Percentiles rank a stretch among this genome's conserved stretches.
phyloP scores from a whole-genome alignment of 2,113 vertebrate species.

The Perca schrenkii region DNA sequence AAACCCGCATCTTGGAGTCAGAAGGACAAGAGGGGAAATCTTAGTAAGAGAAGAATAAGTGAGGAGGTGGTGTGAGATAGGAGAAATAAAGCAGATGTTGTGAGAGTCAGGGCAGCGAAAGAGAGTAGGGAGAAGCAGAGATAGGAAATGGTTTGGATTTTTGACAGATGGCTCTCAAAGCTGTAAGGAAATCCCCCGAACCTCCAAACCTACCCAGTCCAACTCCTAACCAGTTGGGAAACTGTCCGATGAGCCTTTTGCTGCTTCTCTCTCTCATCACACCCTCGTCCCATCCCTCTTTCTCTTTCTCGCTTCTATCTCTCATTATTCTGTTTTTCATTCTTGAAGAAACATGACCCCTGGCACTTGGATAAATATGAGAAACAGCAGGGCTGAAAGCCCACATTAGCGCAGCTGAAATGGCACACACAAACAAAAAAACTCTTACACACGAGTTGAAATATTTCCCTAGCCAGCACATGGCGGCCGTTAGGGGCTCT shows the following conservation, averaged over 20 bases:
- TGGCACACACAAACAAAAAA: background rate
- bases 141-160: constrained; percentile 83
- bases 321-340: constrained; percentile 36
- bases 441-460: constrained; percentile 54
- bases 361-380: constrained; percentile 41
- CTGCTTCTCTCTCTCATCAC: constrained; percentile 16
- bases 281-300: background rate
- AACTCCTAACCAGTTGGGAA: constrained; percentile 41
- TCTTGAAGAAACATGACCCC: constrained; percentile 38
- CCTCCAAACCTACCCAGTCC: constrained; percentile 55
- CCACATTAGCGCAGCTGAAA: constrained; percentile 25
- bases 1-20: background rate
- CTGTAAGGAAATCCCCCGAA: constrained; percentile 75
- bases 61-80: constrained; percentile 34
- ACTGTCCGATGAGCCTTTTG: constrained; percentile 37
- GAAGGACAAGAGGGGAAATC: constrained; percentile 9
- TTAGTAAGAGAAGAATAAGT: constrained; percentile 9
- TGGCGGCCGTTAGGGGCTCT: constrained; percentile 65
- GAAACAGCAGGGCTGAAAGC: constrained; percentile 10
- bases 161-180: constrained; percentile 78
- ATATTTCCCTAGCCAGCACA: constrained; percentile 64
- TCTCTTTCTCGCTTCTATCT: background rate
- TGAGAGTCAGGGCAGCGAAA: constrained; percentile 31
- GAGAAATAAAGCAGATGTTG: constrained; percentile 75
- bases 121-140: constrained; percentile 33